Percentiles rank a stretch among this genome's conserved stretches.
Evolutionary conservation across 2,113 vertebrate genomes (phyloP).

Genomic region (Aegotheles bennettii): DNA sequence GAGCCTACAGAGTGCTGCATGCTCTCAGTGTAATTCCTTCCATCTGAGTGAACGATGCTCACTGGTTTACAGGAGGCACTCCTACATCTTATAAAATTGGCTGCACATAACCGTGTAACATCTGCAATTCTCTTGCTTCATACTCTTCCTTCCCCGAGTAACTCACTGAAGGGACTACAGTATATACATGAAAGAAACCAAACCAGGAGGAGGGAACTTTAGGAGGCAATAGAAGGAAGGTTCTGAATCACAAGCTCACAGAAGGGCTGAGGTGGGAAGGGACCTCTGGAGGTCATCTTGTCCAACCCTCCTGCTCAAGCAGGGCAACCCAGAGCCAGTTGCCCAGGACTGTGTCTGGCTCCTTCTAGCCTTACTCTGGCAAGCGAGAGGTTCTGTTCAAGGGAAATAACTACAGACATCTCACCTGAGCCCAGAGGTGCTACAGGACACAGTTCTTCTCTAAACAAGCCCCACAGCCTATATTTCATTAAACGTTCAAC

Average conservation of each 20-base stretch:
- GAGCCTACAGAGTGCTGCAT: background rate
- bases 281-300: background rate
- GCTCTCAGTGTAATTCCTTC: background rate
- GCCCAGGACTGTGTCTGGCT: background rate
- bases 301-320: background rate
- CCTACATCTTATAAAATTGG: background rate
- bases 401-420: background rate
- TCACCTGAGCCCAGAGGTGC: background rate
- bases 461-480: background rate
- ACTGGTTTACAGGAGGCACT: background rate
- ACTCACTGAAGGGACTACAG: background rate
- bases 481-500: background rate
- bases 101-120: background rate
- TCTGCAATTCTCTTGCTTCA: background rate
- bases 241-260: background rate
- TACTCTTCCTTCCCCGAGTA: background rate
- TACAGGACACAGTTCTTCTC: background rate
- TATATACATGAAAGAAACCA: background rate
- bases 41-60: background rate
- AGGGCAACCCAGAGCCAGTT: background rate
- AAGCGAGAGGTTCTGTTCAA: background rate
- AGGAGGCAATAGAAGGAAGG: background rate
- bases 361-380: background rate
- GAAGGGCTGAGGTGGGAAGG: background rate
- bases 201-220: background rate